Conservation (phyloP, 2,888 invertebrate species). For the Volucella inflata region DNA sequence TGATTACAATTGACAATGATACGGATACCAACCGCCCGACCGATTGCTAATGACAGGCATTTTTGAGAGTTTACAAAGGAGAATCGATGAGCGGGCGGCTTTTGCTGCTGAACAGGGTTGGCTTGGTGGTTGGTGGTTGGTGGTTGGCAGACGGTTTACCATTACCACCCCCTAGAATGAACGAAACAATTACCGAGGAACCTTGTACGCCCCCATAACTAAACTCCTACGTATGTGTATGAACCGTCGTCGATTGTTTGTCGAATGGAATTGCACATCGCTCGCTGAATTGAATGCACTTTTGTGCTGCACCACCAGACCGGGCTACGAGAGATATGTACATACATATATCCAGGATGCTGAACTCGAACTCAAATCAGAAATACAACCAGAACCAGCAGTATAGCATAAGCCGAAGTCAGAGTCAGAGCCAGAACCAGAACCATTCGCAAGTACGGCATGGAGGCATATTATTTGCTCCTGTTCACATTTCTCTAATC, state of each 20-base stretch:
- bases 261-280: slow-evolving; percentile 57
- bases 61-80: slow-evolving; percentile 46
- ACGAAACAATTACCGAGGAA: slow-evolving; percentile 65
- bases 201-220: neutral
- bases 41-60: slow-evolving; percentile 59
- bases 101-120: too few relatives aligned
- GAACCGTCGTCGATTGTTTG: slow-evolving; percentile 61
- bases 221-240: slow-evolving; percentile 44
- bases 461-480: slow-evolving; percentile 68
- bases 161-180: slow-evolving; percentile 3
- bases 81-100: slow-evolving; percentile 45
- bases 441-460: slow-evolving; percentile 64
- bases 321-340: neutral
- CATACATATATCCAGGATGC: slow-evolving; percentile 5
- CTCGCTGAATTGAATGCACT: slow-evolving; percentile 51
- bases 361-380: too few relatives aligned
- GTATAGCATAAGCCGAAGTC: too few relatives aligned
- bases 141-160: neutral
- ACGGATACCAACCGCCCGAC: slow-evolving; percentile 32
- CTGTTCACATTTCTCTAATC: slow-evolving; percentile 72
- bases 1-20: slow-evolving; percentile 67
- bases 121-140: neutral
- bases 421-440: too few relatives aligned
- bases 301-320: slow-evolving; percentile 38
- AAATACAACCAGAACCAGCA: too few relatives aligned